Conservation (phyloP, 1,140 invertebrate genomes). For the Drosophila baimaii region DNA sequence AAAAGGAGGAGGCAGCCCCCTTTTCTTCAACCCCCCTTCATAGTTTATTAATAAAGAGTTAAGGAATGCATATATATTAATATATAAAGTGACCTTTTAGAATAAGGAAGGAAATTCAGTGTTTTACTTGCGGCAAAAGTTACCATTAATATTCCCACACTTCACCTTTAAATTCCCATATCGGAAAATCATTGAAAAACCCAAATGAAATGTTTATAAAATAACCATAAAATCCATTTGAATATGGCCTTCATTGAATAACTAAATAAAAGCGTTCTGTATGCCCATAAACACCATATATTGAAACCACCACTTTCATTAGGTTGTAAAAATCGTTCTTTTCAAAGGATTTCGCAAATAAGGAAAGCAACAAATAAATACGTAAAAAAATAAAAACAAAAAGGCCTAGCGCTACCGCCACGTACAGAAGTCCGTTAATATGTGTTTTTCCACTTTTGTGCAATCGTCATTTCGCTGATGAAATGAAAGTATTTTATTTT, state of each 20-base stretch:
- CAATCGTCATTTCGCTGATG: constrained; percentile 13
- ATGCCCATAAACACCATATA: constrained; percentile 5
- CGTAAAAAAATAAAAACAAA: neutral
- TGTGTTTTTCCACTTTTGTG: constrained; percentile 29
- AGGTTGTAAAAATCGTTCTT: constrained; percentile 24
- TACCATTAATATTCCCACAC: neutral
- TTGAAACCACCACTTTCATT: constrained; percentile 24
- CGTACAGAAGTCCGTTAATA: constrained; percentile 26
- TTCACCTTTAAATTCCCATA: neutral
- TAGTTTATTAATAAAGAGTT: neutral
- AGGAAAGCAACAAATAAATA: neutral
- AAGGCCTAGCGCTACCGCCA: neutral
- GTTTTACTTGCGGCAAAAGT: too few relatives aligned
- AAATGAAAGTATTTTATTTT: constrained; percentile 26
- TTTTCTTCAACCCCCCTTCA: too few relatives aligned
- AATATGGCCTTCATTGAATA: neutral
- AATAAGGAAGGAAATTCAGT: too few relatives aligned
- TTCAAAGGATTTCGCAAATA: constrained; percentile 11
- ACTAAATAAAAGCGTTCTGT: constrained; percentile 4
- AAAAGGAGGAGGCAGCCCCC: too few relatives aligned
- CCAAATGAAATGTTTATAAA: neutral
- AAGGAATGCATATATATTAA: too few relatives aligned
- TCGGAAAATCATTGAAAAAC: constrained; percentile 8
- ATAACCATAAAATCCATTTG: neutral
- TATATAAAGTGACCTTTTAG: too few relatives aligned